Percentiles rank a stretch among this genome's conserved stretches.
phyloP scores from a whole-genome alignment of 1,140 invertebrate genomes.

The Macrosteles quadrilineatus region DNA sequence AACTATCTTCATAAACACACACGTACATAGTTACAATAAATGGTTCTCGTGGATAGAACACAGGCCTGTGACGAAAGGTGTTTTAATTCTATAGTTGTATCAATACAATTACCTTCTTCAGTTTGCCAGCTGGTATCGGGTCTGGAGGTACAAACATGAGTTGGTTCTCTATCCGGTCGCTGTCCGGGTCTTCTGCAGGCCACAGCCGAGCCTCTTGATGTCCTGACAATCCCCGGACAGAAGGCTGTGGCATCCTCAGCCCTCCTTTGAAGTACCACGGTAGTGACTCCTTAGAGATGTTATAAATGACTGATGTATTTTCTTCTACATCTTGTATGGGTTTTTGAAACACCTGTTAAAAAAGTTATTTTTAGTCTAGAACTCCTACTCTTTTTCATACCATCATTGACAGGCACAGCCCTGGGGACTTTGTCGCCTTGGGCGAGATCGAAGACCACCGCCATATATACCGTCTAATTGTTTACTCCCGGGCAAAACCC shows the following conservation, averaged over 20 bases:
- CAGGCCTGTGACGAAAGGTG: no score
- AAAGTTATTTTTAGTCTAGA: no score
- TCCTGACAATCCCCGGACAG: constrained; percentile 50
- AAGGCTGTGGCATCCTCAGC: constrained; percentile 53
- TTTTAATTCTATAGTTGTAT: no score
- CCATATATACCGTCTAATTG: not conserved
- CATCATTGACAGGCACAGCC: constrained; percentile 17
- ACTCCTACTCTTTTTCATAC: no score
- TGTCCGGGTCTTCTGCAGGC: constrained; percentile 58
- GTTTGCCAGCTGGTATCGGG: constrained; percentile 38
- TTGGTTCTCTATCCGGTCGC: constrained; percentile 70
- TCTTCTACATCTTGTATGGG: not conserved
- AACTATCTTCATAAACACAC: no score
- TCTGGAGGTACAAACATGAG: constrained; percentile 74
- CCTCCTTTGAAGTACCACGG: constrained; percentile 66
- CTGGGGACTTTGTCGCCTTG: constrained; percentile 16
- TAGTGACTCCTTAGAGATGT: constrained; percentile 22
- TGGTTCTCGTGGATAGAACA: no score
- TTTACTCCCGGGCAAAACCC: no score
- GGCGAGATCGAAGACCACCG: constrained; percentile 1
- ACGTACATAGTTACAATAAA: no score
- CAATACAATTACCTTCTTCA: constrained; percentile 32
- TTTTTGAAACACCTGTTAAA: not conserved
- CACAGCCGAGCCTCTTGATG: constrained; percentile 56
- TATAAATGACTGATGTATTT: no score